A percentile compares a stretch with the other conserved stretches of the same genome.
Evolutionary conservation across 2,888 invertebrate genomes (phyloP).

Genomic region (Nephrotoma guestfalica): DNA sequence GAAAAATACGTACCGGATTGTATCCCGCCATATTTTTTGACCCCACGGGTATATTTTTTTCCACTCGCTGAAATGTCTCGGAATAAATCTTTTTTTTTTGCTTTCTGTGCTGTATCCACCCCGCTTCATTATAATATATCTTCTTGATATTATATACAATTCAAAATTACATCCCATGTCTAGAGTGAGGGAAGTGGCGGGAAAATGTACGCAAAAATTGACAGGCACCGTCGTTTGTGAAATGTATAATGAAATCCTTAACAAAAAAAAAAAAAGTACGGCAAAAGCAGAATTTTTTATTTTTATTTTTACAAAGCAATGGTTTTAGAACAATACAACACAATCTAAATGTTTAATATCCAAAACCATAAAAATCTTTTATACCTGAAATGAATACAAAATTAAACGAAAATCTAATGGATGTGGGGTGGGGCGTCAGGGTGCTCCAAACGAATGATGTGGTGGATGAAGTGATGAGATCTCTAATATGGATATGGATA

Average conservation of each 20-base stretch:
- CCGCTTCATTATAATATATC: not conserved
- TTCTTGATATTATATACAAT: not conserved
- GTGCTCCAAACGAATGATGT: not conserved
- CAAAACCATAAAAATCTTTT: not conserved
- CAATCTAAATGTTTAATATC: not conserved
- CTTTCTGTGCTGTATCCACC: not conserved
- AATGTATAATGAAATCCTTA: not conserved
- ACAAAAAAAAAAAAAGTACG: not conserved
- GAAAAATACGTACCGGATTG: not conserved
- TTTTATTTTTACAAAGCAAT: not conserved
- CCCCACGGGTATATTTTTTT: not conserved
- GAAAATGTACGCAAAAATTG: not conserved
- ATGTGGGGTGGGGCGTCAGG: not conserved
- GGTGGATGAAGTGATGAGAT: not conserved
- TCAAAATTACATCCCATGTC: not conserved
- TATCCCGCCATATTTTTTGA: not conserved
- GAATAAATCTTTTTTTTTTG: not conserved
- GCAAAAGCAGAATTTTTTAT: not conserved
- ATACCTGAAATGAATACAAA: not conserved
- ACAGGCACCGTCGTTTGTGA: not conserved
- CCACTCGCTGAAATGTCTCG: not conserved
- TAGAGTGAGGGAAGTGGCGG: not conserved
- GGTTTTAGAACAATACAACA: not conserved
- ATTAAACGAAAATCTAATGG: not conserved
- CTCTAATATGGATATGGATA: not conserved